Conservation (phyloP, 1,140 invertebrate species). For the Heliconius melpomene region DNA sequence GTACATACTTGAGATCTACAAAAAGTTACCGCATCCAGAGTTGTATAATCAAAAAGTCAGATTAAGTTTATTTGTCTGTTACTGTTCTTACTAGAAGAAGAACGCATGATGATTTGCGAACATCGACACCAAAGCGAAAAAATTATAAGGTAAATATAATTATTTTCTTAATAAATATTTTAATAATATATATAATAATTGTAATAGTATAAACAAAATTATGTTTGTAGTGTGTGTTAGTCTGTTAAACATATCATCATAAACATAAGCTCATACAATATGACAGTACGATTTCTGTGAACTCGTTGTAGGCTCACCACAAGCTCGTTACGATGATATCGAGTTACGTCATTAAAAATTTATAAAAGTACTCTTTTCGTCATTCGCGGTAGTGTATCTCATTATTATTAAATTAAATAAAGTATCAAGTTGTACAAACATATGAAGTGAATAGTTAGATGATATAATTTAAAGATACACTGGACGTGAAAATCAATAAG, state of each 20-base stretch:
- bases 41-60: neutral
- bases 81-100: neutral
- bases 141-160: too few relatives aligned
- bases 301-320: constrained; percentile 29
- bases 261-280: constrained; percentile 15
- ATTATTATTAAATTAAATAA: constrained; percentile 4
- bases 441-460: neutral
- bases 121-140: too few relatives aligned
- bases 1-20: constrained; percentile 38
- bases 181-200: too few relatives aligned
- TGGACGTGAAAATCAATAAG: neutral
- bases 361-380: constrained; percentile 31
- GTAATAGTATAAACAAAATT: neutral
- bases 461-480: neutral
- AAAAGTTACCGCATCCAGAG: constrained; percentile 17
- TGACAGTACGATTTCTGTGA: constrained; percentile 35
- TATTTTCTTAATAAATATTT: too few relatives aligned
- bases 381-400: constrained; percentile 8
- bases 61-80: neutral
- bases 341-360: constrained; percentile 47
- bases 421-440: constrained; percentile 8
- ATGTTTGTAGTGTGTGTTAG: neutral
- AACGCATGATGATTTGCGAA: too few relatives aligned
- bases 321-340: constrained; percentile 44
- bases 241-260: constrained; percentile 3